phyloP scores from a whole-genome alignment of 1,140 invertebrate genomes.

The Coptotermes formosanus region DNA sequence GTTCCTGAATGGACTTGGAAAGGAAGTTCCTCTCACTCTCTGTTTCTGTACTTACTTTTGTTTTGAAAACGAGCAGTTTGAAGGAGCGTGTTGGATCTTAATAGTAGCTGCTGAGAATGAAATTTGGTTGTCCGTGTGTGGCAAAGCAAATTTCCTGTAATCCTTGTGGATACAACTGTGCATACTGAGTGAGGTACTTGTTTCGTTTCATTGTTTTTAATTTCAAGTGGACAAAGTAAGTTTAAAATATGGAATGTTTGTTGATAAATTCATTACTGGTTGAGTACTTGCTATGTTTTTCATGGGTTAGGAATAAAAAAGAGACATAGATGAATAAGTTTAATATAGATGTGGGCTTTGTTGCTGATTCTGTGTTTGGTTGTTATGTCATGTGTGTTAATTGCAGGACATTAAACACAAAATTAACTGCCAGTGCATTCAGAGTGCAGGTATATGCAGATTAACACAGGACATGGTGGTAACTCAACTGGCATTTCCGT shows the following conservation, averaged over 20 bases:
- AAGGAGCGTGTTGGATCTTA: too few species aligned
- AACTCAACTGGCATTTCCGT: too few species aligned
- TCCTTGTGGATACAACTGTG: conserved; percentile 4
- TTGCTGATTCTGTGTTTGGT: background rate
- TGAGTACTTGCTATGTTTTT: background rate
- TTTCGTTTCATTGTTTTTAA: background rate
- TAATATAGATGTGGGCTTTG: background rate
- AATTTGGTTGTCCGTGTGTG: background rate
- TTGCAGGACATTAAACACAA: too few species aligned
- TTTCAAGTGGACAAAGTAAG: background rate
- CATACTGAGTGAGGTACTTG: background rate
- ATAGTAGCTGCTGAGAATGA: too few species aligned
- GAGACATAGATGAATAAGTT: background rate
- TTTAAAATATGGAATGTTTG: conserved; percentile 13
- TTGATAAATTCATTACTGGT: background rate
- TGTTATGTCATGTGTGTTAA: background rate
- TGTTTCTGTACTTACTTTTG: too few species aligned
- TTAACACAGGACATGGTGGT: too few species aligned
- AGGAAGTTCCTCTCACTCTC: too few species aligned
- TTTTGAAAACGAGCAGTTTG: too few species aligned
- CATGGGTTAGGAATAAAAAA: background rate
- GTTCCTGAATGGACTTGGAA: too few species aligned
- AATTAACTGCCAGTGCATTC: too few species aligned
- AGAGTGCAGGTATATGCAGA: too few species aligned
- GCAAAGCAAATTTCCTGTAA: background rate